Percentiles rank a stretch among this genome's conserved stretches.
Evolutionary conservation across 2,113 vertebrate species (phyloP).

Genomic region (Erpornis zantholeuca): DNA sequence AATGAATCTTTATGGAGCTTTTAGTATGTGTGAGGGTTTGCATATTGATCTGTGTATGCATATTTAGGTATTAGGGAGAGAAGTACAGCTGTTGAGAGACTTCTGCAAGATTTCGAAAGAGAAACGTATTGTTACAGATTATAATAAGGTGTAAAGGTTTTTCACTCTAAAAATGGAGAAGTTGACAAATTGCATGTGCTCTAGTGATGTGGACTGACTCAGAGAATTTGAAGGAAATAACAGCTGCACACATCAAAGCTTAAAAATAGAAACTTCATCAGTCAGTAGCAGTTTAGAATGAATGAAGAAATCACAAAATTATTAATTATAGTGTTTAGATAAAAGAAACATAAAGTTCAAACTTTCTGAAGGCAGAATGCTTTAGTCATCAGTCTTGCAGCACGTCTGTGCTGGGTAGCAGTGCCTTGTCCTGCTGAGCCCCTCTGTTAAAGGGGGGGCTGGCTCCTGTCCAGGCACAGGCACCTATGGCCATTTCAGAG

Average conservation of each 20-base stretch:
- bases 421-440: not conserved
- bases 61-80: not conserved
- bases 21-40: not conserved
- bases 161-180: not conserved
- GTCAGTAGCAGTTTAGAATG: constrained; percentile 14
- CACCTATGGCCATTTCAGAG: not conserved
- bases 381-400: not conserved
- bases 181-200: not conserved
- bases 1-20: constrained; percentile 6
- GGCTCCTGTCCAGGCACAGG: not conserved
- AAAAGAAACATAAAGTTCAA: not conserved
- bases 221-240: constrained; percentile 28
- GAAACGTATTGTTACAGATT: not conserved
- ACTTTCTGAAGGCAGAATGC: not conserved
- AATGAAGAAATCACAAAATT: constrained; percentile 13
- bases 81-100: not conserved
- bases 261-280: constrained; percentile 48
- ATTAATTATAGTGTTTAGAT: constrained; percentile 15
- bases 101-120: not conserved
- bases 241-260: constrained; percentile 30
- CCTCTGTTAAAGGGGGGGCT: not conserved
- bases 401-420: not conserved
- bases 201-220: constrained; percentile 19
- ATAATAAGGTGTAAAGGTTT: not conserved
- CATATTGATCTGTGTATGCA: not conserved